A percentile compares a stretch with the other conserved stretches of the same genome.
Conservation (phyloP, 2,113 vertebrate species). For the Riparia riparia region DNA sequence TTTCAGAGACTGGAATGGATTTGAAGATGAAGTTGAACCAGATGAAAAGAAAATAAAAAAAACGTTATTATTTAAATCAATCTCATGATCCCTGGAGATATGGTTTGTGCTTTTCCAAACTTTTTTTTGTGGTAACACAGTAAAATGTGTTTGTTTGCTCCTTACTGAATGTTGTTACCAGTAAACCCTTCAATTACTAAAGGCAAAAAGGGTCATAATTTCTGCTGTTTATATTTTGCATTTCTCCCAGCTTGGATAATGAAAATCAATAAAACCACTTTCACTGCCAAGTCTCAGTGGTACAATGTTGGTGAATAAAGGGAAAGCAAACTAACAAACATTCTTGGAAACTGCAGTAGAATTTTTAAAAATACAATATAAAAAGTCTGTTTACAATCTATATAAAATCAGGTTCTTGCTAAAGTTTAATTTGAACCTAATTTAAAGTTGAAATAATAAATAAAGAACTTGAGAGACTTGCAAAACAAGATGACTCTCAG, state of each 20-base stretch:
- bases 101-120: conserved; percentile 13
- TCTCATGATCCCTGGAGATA: background rate
- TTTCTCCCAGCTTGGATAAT: conserved; percentile 52
- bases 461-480: background rate
- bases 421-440: conserved; percentile 24
- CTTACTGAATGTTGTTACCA: conserved; percentile 43
- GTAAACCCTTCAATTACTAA: conserved; percentile 54
- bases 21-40: background rate
- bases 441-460: conserved; percentile 25
- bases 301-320: conserved; percentile 34
- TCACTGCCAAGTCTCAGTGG: conserved; percentile 52
- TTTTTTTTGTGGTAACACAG: conserved; percentile 16
- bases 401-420: background rate
- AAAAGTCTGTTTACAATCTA: background rate
- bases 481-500: background rate
- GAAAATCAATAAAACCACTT: conserved; percentile 71
- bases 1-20: background rate
- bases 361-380: background rate
- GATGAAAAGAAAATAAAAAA: background rate
- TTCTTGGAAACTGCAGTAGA: background rate
- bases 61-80: background rate
- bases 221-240: conserved; percentile 63
- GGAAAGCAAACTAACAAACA: conserved; percentile 32
- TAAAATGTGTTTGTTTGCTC: conserved; percentile 32
- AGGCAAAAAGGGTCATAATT: conserved; percentile 64